These are phyloP conservation scores for Dicerorhinus sumatrensis DNA, from an alignment of 2,113 vertebrate genomes.

Conservation along the genomic window DNA sequence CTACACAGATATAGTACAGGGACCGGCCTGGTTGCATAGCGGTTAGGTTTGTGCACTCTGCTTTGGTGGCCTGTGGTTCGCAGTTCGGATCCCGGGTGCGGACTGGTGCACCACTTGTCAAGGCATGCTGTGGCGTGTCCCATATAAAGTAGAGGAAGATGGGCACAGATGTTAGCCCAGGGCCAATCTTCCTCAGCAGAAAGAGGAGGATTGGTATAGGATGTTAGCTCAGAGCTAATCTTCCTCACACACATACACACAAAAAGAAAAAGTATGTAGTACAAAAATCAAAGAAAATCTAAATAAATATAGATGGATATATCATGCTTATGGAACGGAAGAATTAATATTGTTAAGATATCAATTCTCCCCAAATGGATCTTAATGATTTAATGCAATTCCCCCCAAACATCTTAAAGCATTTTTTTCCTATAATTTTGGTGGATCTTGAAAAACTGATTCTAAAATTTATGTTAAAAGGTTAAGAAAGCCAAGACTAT, in stretches of 20 bases:
- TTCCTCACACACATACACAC: no score
- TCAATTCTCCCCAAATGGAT: not conserved
- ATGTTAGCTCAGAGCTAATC: no score
- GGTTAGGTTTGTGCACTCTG: no score
- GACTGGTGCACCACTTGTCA: no score
- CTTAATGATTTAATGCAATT: not conserved
- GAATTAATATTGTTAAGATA: not conserved
- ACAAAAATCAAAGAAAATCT: not conserved
- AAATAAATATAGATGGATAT: not conserved
- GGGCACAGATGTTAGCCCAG: no score
- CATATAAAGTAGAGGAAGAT: no score
- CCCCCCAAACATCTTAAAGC: not conserved
- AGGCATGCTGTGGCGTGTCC: no score
- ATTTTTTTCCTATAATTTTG: not conserved
- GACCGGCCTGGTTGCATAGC: no score
- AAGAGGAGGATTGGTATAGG: no score
- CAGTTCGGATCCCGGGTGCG: no score
- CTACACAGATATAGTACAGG: not conserved
- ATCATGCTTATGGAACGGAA: not conserved
- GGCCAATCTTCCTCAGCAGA: no score
- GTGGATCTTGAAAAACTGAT: not conserved
- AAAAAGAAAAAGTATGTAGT: not conserved
- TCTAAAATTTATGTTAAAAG: not conserved
- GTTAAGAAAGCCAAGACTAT: not conserved
- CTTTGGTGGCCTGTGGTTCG: no score